phyloP scores from a whole-genome alignment of 2,888 invertebrate genomes.

The Petrolisthes cinctipes region DNA sequence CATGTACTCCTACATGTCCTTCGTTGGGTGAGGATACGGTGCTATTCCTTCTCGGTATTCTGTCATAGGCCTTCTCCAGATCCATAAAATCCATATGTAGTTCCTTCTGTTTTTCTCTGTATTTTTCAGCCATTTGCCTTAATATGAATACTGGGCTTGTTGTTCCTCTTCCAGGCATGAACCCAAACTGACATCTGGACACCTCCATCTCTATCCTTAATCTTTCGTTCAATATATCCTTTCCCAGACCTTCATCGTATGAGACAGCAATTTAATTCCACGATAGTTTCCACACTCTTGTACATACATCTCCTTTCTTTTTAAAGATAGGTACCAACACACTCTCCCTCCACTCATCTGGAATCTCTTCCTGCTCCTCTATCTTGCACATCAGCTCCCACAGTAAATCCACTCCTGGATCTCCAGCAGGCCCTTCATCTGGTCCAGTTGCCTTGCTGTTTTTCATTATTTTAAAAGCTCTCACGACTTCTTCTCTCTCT shows the following conservation, averaged over 20 bases:
- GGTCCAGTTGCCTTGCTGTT: constrained; percentile 17
- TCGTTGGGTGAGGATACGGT: too few relatives aligned
- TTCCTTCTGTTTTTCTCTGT: not conserved
- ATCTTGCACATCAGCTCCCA: constrained; percentile 22
- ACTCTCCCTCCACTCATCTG: constrained; percentile 27
- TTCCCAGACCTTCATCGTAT: constrained; percentile 33
- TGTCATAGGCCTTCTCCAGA: not conserved
- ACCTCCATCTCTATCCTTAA: not conserved
- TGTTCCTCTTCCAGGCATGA: constrained; percentile 33
- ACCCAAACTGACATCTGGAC: constrained; percentile 32
- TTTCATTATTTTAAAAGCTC: constrained; percentile 19
- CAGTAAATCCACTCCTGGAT: constrained; percentile 19
- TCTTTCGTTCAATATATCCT: constrained; percentile 17
- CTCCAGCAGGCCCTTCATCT: constrained; percentile 7
- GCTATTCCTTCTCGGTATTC: not conserved
- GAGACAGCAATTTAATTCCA: constrained; percentile 18
- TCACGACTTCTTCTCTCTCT: constrained; percentile 2
- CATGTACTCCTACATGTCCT: too few relatives aligned
- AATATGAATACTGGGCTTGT: constrained; percentile 29
- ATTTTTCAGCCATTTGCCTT: constrained; percentile 22
- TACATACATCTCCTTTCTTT: constrained; percentile 18
- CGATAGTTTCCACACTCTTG: constrained; percentile 17
- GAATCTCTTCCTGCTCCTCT: constrained; percentile 27
- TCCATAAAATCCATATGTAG: not conserved
- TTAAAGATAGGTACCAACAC: too few relatives aligned